Base-by-base conservation (phyloP, 2,888 invertebrate genomes). In the Glomeris marginata region DNA sequence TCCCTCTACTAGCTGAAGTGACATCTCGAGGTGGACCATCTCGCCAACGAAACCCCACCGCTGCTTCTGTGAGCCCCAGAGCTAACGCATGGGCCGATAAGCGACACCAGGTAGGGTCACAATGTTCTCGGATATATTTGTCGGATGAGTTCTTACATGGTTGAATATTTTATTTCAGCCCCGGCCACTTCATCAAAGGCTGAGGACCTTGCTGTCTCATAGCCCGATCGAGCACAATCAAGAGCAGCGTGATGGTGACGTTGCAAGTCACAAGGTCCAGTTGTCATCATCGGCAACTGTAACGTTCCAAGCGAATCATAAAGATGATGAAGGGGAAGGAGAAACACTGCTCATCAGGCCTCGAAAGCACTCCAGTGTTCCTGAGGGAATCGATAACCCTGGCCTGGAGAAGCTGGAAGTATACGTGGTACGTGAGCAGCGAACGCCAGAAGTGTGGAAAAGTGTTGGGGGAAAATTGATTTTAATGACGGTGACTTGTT, bases 381-480 rank as follows among this genome's bases (percentile, higher is more conserved):
- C 53, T 8, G 40, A 45, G 3, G 53, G 53, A n/a, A 53, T 53
- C 18, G 52, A 52, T 40, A 53, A 53, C 28, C 51, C 41, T 2
- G 49, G 36, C 4, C 40, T 52, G 18, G 50, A 50, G 8, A 51
- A 44, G 11, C 44, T 36, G 16, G 42, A 42, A 10, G 46, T 45
- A 18, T 53, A 53, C 28, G 45, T 53, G 34, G 53, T 53, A 42
- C 42, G 21, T 44, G 21, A n/a, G 16, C 20, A 15, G 34, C 44
- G 10, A 8, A 18, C 11, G 10, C 22, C 44, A 41, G 41, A 41
- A 15, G 8, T 41, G 41, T 41, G 41, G 13, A 10, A 13, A 36
- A 36, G 10, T 36, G 11, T 13, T 36, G 11, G 13, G 13, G 11
- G 10, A 10, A 43, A 11, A 10, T 20, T 18, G 10, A 18, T 43